Conservation (phyloP, 2,797 vertebrate genomes). For the Sebastes alutus region DNA sequence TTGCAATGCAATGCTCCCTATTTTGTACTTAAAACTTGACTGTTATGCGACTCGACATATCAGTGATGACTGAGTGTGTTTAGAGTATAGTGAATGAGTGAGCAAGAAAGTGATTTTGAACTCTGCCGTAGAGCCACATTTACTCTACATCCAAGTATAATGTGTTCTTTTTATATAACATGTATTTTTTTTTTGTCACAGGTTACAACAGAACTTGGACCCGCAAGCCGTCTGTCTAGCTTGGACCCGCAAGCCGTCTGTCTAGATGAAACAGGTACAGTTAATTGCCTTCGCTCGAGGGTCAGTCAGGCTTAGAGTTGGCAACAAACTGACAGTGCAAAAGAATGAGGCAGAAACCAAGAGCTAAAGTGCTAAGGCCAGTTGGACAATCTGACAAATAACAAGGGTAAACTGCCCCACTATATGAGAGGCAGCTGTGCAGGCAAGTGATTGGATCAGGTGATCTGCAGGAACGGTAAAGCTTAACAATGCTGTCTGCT, state of each 20-base stretch:
- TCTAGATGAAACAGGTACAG: not conserved
- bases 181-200: not conserved
- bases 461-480: not conserved
- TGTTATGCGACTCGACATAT: not conserved
- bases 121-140: not conserved
- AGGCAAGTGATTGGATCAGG: not conserved
- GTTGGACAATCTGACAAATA: constrained; percentile 6
- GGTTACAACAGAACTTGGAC: not conserved
- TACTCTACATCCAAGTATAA: not conserved
- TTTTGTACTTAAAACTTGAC: no score
- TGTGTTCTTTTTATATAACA: not conserved
- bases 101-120: not conserved
- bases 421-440: not conserved
- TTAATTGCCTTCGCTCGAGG: not conserved
- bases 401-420: not conserved
- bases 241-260: not conserved
- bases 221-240: not conserved
- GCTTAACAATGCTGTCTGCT: not conserved
- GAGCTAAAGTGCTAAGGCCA: not conserved
- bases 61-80: not conserved
- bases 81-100: not conserved
- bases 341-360: not conserved
- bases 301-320: not conserved
- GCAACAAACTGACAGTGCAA: not conserved
- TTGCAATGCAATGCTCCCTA: not conserved